A percentile compares a stretch with the other conserved stretches of the same genome.
These are phyloP conservation scores for Pseudolycoriella hygida DNA, from an alignment of 2,888 invertebrate genomes.

Conservation along the genomic window DNA sequence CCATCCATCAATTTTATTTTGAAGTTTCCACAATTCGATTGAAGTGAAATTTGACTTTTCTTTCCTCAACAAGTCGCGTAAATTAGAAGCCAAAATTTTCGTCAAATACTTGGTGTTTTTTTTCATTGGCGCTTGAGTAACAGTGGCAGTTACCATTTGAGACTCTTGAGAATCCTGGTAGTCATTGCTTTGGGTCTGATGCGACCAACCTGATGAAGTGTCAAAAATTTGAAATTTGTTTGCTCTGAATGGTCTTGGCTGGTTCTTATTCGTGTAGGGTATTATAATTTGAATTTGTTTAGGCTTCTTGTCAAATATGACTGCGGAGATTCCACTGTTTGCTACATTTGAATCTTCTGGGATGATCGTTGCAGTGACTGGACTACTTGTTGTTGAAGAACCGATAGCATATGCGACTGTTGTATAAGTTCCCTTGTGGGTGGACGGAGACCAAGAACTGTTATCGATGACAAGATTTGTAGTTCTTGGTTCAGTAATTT, in stretches of 20 bases:
- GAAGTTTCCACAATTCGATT: constrained; percentile 55
- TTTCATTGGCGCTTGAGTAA: constrained; percentile 17
- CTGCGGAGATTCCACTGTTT: constrained; percentile 12
- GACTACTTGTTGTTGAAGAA: constrained; percentile 15
- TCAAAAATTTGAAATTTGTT: constrained; percentile 22
- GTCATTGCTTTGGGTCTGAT: constrained; percentile 22
- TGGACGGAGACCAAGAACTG: constrained; percentile 16
- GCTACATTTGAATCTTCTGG: constrained; percentile 7
- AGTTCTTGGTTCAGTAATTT: constrained; percentile 10
- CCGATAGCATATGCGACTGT: constrained; percentile 11
- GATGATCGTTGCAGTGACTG: constrained; percentile 18
- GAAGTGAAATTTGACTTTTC: constrained; percentile 31
- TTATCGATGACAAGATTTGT: not conserved
- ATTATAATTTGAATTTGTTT: constrained; percentile 64
- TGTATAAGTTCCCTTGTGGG: too few species aligned
- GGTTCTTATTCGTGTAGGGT: constrained; percentile 51
- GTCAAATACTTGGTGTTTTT: constrained; percentile 23
- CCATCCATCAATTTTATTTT: constrained; percentile 74
- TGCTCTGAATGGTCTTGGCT: constrained; percentile 34
- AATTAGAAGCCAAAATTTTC: constrained; percentile 30
- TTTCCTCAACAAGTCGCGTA: constrained; percentile 32
- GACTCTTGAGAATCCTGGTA: constrained; percentile 33
- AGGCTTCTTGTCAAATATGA: constrained; percentile 28
- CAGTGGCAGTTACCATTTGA: constrained; percentile 29
- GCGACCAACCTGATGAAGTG: constrained; percentile 22